Conservation (phyloP, 2,888 invertebrate species). For the Clostera curtula region DNA sequence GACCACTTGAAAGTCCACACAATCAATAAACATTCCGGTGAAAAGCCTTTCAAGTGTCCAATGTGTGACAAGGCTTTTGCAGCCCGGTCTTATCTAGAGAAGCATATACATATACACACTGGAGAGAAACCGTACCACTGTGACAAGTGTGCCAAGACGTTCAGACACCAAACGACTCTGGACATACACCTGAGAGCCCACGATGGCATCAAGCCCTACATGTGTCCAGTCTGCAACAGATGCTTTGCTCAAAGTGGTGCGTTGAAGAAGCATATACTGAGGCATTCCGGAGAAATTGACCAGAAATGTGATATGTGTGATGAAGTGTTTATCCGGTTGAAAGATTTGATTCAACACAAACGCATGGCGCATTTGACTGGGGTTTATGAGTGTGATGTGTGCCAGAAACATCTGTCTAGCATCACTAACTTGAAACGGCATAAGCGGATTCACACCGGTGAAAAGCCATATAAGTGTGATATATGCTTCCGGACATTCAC, state of each 20-base stretch:
- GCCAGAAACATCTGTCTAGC: not conserved
- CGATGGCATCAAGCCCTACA: not conserved
- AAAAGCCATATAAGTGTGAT: not conserved
- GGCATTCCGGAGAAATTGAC: not conserved
- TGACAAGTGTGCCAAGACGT: not conserved
- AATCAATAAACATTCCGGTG: too few species aligned
- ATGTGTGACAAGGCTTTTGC: too few species aligned
- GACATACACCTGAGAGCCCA: not conserved
- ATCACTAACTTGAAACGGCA: not conserved
- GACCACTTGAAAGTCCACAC: too few species aligned
- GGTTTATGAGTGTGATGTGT: not conserved
- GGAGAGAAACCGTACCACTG: not conserved
- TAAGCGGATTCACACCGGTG: not conserved
- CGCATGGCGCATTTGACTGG: not conserved
- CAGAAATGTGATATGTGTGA: not conserved
- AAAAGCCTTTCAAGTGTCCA: too few species aligned
- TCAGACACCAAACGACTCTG: not conserved
- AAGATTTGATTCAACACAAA: not conserved
- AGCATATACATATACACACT: not conserved
- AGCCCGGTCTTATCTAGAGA: too few species aligned
- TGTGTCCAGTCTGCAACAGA: not conserved
- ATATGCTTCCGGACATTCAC: not conserved
- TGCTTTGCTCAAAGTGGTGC: not conserved
- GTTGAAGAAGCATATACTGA: not conserved
- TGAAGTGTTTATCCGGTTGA: not conserved